These are phyloP conservation scores for Stenodema calcarata DNA, from an alignment of 2,888 invertebrate species.

Conservation along the genomic window DNA sequence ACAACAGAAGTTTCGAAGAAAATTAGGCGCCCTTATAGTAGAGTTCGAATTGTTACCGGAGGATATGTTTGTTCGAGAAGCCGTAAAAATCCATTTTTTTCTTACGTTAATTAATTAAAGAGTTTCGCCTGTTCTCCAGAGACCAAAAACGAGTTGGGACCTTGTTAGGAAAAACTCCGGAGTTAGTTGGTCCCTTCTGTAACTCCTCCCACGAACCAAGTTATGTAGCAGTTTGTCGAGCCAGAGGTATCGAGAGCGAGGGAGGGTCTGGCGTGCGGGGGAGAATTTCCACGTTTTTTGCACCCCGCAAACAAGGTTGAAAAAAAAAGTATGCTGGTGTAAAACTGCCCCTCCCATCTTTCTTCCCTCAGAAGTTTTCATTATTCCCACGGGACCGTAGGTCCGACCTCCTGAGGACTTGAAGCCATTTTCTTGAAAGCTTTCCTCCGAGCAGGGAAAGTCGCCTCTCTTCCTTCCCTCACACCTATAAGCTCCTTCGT, in stretches of 20 bases:
- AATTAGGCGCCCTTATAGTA: too few species aligned
- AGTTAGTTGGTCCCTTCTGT: not conserved
- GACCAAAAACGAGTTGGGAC: not conserved
- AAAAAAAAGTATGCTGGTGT: not conserved
- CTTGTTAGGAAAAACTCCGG: not conserved
- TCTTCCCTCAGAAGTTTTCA: slow-evolving; percentile 37
- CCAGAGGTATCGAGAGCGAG: not conserved
- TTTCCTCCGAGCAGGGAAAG: too few species aligned
- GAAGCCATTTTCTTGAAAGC: slow-evolving; percentile 42
- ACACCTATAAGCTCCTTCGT: too few species aligned
- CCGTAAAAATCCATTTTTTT: not conserved
- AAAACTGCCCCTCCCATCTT: slow-evolving; percentile 17
- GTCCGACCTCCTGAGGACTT: slow-evolving; percentile 29
- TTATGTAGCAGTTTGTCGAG: not conserved
- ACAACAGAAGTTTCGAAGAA: too few species aligned
- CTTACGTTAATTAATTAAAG: not conserved
- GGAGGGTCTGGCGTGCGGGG: not conserved
- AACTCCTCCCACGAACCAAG: not conserved
- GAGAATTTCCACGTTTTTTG: not conserved
- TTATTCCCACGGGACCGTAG: slow-evolving; percentile 13
- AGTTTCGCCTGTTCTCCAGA: not conserved
- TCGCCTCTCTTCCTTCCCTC: too few species aligned
- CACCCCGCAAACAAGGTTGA: slow-evolving; percentile 1
- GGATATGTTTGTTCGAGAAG: not conserved
- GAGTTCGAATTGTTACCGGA: too few species aligned